phyloP scores from a whole-genome alignment of 2,113 vertebrate genomes.

The Collichthys lucidus region DNA sequence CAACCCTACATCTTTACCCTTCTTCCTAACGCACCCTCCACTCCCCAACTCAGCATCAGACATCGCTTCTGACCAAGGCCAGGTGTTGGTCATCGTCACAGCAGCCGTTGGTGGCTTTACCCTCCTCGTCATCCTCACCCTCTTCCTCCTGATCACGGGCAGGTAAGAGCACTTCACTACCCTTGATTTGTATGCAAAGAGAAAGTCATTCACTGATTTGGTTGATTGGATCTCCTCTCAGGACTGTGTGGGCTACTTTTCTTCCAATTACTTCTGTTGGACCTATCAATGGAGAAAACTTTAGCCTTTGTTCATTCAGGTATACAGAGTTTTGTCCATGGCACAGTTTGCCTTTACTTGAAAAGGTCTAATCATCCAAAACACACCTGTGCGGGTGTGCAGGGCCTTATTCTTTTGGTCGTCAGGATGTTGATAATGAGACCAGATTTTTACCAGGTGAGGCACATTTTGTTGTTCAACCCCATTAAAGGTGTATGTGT shows the following conservation, averaged over 20 bases:
- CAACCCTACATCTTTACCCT: background rate
- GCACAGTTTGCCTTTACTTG: background rate
- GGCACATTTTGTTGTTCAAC: background rate
- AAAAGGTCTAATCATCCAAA: background rate
- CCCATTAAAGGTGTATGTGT: background rate
- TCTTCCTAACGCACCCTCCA: background rate
- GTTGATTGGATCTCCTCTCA: background rate
- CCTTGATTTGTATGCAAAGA: background rate
- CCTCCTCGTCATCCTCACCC: constrained; percentile 93
- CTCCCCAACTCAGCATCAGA: constrained; percentile 88
- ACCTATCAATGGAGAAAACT: background rate
- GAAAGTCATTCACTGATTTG: background rate
- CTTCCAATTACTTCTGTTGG: background rate
- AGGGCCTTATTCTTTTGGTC: background rate
- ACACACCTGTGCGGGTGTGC: background rate
- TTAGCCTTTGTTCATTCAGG: background rate
- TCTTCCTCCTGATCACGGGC: constrained; percentile 96
- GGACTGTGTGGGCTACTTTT: background rate
- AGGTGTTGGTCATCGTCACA: constrained; percentile 94
- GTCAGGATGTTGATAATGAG: background rate
- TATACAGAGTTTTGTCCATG: background rate
- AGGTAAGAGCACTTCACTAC: constrained; percentile 84
- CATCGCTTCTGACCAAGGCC: constrained; percentile 92
- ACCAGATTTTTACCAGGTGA: background rate
- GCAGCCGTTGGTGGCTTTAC: constrained; percentile 96